phyloP scores from a whole-genome alignment of 1,140 invertebrate species.

The Bombyx mori region DNA sequence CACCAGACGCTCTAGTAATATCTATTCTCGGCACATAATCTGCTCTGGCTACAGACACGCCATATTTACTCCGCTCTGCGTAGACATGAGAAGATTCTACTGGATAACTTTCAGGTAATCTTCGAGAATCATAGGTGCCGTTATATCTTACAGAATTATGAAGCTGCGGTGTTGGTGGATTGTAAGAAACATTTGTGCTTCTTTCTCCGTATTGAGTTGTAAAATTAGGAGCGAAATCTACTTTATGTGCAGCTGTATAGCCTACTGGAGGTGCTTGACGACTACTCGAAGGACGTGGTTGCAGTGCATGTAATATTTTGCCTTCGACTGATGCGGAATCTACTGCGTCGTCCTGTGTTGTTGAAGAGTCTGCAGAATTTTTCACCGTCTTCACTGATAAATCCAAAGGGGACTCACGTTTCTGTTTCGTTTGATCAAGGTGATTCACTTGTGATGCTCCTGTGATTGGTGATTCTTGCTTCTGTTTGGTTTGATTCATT shows the following conservation, averaged over 20 bases:
- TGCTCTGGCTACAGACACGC: slow-evolving; percentile 30
- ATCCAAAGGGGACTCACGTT: slow-evolving; percentile 84
- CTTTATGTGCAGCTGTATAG: slow-evolving; percentile 74
- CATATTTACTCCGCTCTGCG: slow-evolving; percentile 46
- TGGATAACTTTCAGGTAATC: slow-evolving; percentile 34
- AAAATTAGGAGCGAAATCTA: slow-evolving; percentile 80
- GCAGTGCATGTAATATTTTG: slow-evolving; percentile 41
- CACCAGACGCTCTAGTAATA: slow-evolving; percentile 47
- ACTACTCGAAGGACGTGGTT: slow-evolving; percentile 36
- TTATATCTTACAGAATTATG: slow-evolving; percentile 38
- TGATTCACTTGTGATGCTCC: slow-evolving; percentile 7
- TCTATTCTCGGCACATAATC: slow-evolving; percentile 67
- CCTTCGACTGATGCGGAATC: slow-evolving; percentile 53
- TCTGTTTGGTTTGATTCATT: slow-evolving; percentile 65
- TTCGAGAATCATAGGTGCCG: slow-evolving; percentile 35
- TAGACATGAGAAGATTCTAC: slow-evolving; percentile 47
- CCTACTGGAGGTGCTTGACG: slow-evolving; percentile 24
- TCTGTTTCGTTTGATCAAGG: slow-evolving; percentile 52
- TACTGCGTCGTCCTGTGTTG: slow-evolving; percentile 79
- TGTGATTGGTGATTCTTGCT: slow-evolving; percentile 78
- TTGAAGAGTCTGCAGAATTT: slow-evolving; percentile 88
- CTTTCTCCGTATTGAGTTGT: slow-evolving; percentile 55
- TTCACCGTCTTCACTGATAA: slow-evolving; percentile 88
- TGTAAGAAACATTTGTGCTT: slow-evolving; percentile 29
- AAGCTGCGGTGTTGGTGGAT: slow-evolving; percentile 22